Conservation (phyloP, 2,113 vertebrate genomes). For the Aramus guarauna region DNA sequence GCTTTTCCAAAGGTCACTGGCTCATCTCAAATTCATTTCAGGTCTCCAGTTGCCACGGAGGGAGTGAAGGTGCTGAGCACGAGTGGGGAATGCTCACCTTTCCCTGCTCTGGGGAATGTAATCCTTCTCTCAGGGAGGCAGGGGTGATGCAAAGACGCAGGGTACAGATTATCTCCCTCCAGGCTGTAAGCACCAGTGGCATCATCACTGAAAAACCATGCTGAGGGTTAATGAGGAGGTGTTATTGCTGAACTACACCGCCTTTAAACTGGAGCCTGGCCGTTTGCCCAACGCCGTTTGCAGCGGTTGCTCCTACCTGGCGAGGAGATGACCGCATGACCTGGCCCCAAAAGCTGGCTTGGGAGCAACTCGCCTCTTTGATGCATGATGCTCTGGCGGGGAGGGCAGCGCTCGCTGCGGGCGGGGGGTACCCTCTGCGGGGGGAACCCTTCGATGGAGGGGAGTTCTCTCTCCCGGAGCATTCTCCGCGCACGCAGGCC, state of each 20-base stretch:
- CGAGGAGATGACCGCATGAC: accelerated
- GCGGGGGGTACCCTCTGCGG: background rate
- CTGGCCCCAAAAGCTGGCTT: background rate
- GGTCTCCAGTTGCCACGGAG: background rate
- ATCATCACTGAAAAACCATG: accelerated
- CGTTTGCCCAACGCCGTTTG: accelerated
- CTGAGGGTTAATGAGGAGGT: background rate
- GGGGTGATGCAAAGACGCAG: accelerated
- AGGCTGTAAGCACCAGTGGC: background rate
- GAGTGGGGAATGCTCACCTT: background rate
- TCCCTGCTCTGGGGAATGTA: background rate
- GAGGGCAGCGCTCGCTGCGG: no score
- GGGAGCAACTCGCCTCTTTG: background rate
- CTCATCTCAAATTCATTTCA: background rate
- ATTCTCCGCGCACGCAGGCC: background rate
- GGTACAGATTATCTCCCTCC: background rate
- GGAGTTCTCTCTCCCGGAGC: no score
- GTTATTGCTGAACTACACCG: background rate
- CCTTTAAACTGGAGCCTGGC: background rate
- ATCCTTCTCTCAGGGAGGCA: background rate
- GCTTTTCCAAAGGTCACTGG: background rate
- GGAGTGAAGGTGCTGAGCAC: background rate
- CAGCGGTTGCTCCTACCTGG: background rate
- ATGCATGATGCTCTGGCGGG: background rate
- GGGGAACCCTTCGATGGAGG: no score